Evolutionary conservation across 2,113 vertebrate species (phyloP).

Genomic region (Zootoca vivipara): DNA sequence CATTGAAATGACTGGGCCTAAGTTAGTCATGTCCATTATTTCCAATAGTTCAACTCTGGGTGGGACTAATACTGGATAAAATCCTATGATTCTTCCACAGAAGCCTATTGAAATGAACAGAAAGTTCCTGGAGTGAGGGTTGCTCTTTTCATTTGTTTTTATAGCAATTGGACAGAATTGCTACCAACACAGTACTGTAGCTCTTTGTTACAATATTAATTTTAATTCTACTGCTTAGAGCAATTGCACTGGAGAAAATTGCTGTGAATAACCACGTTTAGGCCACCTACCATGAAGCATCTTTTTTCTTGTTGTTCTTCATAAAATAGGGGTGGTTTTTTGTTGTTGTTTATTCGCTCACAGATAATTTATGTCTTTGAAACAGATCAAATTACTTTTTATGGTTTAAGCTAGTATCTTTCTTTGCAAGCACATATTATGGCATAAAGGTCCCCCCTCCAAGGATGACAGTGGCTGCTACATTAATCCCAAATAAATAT

Average conservation of each 20-base stretch:
- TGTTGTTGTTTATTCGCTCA: neutral
- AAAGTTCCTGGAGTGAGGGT: neutral
- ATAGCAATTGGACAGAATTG: too few species aligned
- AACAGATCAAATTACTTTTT: neutral
- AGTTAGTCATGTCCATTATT: too few species aligned
- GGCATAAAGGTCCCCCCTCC: neutral
- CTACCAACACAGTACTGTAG: slow-evolving; percentile 4
- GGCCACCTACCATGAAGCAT: slow-evolving; percentile 6
- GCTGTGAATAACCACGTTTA: slow-evolving; percentile 21
- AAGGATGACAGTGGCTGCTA: neutral
- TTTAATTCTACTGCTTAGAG: slow-evolving; percentile 11
- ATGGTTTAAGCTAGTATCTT: neutral
- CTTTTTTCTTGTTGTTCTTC: neutral
- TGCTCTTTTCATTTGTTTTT: neutral
- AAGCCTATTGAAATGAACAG: neutral
- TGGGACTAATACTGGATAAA: neutral
- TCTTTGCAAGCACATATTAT: neutral
- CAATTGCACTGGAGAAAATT: neutral
- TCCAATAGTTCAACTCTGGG: too few species aligned
- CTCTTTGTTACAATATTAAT: slow-evolving; percentile 6
- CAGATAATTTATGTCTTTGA: neutral
- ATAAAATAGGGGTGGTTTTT: neutral
- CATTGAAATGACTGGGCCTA: too few species aligned
- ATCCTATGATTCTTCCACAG: neutral
- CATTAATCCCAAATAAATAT: neutral